Evolutionary conservation across 2,888 invertebrate species (phyloP).

Genomic region (Microchrysa polita): DNA sequence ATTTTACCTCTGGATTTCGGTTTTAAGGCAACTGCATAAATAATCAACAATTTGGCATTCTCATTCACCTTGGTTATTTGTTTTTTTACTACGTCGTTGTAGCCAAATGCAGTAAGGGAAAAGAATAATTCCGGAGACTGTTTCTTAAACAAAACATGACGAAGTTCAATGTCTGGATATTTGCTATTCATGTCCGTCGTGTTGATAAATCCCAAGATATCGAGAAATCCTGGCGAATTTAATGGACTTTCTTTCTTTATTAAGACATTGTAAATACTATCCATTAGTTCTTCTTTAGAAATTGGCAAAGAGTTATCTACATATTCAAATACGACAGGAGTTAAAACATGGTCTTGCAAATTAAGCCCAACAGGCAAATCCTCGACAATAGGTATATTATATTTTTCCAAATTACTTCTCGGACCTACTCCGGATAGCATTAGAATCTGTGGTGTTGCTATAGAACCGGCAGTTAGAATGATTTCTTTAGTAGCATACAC

Average conservation of each 20-base stretch:
- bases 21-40: slow-evolving; percentile 63
- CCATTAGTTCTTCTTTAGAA: slow-evolving; percentile 34
- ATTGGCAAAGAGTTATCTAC: slow-evolving; percentile 56
- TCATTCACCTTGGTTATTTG: slow-evolving; percentile 10
- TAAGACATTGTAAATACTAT: slow-evolving; percentile 20
- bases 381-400: slow-evolving; percentile 54
- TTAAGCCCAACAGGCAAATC: slow-evolving; percentile 72
- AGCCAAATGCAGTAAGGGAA: slow-evolving; percentile 57
- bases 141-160: slow-evolving; percentile 60
- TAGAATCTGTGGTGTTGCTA: slow-evolving; percentile 60
- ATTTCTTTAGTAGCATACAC: slow-evolving; percentile 56
- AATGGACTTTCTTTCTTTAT: neutral
- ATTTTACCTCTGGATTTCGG: slow-evolving; percentile 67
- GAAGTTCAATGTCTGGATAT: slow-evolving; percentile 67
- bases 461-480: slow-evolving; percentile 59
- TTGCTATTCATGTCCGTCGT: slow-evolving; percentile 4
- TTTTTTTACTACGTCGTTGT: slow-evolving; percentile 7
- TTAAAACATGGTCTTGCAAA: slow-evolving; percentile 81
- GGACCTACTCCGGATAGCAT: slow-evolving; percentile 62
- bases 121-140: slow-evolving; percentile 59
- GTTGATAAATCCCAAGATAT: slow-evolving; percentile 37
- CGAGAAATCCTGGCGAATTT: neutral
- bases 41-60: slow-evolving; percentile 56
- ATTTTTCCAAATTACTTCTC: slow-evolving; percentile 52
- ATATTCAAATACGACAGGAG: slow-evolving; percentile 62